Conservation (phyloP, 2,888 invertebrate genomes). For the Aphelenchoides bicaudatus region DNA sequence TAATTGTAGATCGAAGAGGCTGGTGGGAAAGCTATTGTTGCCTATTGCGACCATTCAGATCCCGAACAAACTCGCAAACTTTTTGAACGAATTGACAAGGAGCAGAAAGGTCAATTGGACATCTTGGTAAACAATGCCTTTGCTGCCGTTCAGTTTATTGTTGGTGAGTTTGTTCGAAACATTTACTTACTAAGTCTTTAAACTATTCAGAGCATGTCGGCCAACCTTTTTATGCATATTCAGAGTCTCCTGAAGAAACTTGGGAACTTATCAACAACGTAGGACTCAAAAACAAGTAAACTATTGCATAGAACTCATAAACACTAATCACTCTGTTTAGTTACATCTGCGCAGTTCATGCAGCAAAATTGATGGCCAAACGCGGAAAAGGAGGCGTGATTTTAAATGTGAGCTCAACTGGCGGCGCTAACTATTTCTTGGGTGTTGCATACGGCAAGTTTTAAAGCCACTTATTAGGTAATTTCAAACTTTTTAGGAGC, state of each 20-base stretch:
- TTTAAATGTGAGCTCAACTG: slow-evolving; percentile 63
- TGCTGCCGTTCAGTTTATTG: slow-evolving; percentile 39
- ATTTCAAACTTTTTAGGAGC: slow-evolving; percentile 62
- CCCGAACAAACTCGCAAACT: slow-evolving; percentile 60
- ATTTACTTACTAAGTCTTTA: slow-evolving; percentile 55
- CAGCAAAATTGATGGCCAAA: slow-evolving; percentile 61
- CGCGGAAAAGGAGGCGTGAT: slow-evolving; percentile 59
- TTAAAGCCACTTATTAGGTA: slow-evolving; percentile 64
- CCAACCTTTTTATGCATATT: slow-evolving; percentile 61
- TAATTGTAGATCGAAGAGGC: slow-evolving; percentile 53
- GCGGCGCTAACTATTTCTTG: slow-evolving; percentile 63
- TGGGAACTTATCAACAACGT: slow-evolving; percentile 64
- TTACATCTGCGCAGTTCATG: slow-evolving; percentile 61
- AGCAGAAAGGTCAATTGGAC: slow-evolving; percentile 59
- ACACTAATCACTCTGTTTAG: slow-evolving; percentile 64
- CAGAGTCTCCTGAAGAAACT: slow-evolving; percentile 43
- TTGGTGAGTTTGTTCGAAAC: slow-evolving; percentile 11
- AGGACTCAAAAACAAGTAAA: slow-evolving; percentile 40
- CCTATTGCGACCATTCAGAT: slow-evolving; percentile 62
- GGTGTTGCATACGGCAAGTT: slow-evolving; percentile 62
- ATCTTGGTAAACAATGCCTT: slow-evolving; percentile 63
- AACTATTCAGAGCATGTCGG: slow-evolving; percentile 30
- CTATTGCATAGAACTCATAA: slow-evolving; percentile 15
- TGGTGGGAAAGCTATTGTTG: slow-evolving; percentile 62
- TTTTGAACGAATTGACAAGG: slow-evolving; percentile 57